Base-by-base conservation (phyloP, 2,888 invertebrate species). In the Tetanocera ferruginea region DNA sequence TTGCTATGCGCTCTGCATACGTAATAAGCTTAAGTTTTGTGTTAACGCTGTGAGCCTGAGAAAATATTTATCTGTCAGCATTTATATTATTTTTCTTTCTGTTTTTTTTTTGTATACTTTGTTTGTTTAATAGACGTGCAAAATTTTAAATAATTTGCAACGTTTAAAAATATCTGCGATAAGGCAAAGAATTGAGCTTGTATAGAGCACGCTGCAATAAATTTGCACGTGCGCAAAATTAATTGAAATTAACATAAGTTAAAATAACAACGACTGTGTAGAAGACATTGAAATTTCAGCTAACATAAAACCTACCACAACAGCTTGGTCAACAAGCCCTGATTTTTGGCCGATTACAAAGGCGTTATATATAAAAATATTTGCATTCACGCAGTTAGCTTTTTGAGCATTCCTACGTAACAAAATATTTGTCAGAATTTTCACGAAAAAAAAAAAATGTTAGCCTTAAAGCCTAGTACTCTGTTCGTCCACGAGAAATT, bases 31-130 rank as follows among this genome's bases (percentile, higher is more conserved):
- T 23, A 31, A 76, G 23, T 23, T 43, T 11, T n/a, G 23, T 60
- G 57, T 55, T 25, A 5, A 57, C 60, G 66, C 84, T 86, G 83
- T 81, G 84, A 86, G 86, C 85, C 85, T 86, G 85, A 84, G 85
- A 85, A 86, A 85, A 85, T 86, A 85, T 83, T 85, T 84, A 85
- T 83, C 34, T 55, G 23, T 60, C 19, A 25, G 23, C 28, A 60
- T 60, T 60, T 60, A 23, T 23, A 25, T 11, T 2, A 5, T 57
- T 57, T 0, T 2, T 60, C 2, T 60, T 60, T n/a, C n/a, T n/a
- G n/a, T n/a, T 23, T 23, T 64, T 60, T 67, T 25, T 11, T 5
- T 25, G 51, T n/a, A n/a, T n/a, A n/a, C n/a, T n/a, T n/a, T 51
- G 43, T 19, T 51, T 25, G 11, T 19, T 67, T 9, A 28, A 51